Evolutionary conservation across 2,888 invertebrate genomes (phyloP), one percentile per base, ranked within the genome.

Genomic region (Leptogaster cylindrica): DNA sequence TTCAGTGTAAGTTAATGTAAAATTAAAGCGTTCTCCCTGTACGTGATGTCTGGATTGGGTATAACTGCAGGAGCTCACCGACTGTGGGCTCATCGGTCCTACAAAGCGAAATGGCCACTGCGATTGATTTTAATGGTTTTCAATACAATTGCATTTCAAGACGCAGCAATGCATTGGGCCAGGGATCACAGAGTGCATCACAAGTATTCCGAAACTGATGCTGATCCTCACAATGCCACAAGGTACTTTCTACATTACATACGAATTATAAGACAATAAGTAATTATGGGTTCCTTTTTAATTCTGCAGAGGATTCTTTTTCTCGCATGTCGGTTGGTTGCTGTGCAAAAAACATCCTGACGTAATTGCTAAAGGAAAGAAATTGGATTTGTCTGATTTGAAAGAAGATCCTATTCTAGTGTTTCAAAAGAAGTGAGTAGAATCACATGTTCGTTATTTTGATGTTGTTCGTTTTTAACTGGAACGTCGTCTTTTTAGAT

Each of bases 31-130:
- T 82, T 89, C 67, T 63, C 89, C 1, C 79, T 93, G 67, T 94
- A 94, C 81, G 83, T 90, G 66, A 79, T 87, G 71, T 89, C 91
- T 6, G 97, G 93, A 3, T 81, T 97, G 69, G 97, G 98, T 14
- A 93, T 98, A 71, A 98, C 98, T 12, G 97, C 96, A 16, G 99
- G 99, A 23, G 95, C 95, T 2, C 98, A 98, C 82, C 85, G 98
- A 74, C 86, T 97, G 27, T 98, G 97, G 97, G 88, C 97, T 1
- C 98, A 98, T 83, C 89, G 92, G 76, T 88, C 96, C 0, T 98
- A 97, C 84, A 97, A 97, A 83, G 97, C 97, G 5, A 94, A 89
- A 80, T 88, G 91, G 86, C 97, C 95, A 0, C 84, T 97, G 3
- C 85, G 92, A 73, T 74, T 95, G 5, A 82, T 97, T 33, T 84